Conservation (phyloP, 92 coral and sea anemone species). For the Pocillopora grandis region DNA sequence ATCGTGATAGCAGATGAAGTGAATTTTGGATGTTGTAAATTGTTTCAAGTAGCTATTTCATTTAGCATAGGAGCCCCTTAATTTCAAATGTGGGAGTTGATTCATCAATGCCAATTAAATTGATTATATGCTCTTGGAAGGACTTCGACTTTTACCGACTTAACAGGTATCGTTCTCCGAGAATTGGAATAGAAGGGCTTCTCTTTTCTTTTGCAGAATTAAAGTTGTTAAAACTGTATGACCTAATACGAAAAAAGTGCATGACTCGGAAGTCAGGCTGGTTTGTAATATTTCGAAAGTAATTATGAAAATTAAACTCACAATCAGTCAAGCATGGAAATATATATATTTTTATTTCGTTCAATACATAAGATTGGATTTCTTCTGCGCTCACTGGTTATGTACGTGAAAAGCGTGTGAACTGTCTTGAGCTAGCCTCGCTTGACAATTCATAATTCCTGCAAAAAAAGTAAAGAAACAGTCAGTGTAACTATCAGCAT, state of each 20-base stretch:
- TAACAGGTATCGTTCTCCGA: not conserved
- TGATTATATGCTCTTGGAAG: not conserved
- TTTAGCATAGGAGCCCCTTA: slow-evolving; percentile 49
- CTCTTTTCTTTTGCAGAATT: not conserved
- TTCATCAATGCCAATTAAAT: slow-evolving; percentile 59
- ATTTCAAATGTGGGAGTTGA: slow-evolving; percentile 66
- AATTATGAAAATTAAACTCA: not conserved
- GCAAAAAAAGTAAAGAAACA: not conserved
- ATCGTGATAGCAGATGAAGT: slow-evolving; percentile 46
- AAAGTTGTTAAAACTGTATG: not conserved
- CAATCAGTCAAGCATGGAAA: not conserved
- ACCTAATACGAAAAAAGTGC: not conserved
- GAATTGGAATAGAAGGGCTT: not conserved
- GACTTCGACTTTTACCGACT: not conserved
- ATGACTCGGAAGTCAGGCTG: not conserved
- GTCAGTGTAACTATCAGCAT: not conserved
- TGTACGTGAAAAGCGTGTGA: not conserved
- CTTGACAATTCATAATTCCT: not conserved
- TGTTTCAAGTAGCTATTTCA: slow-evolving; percentile 53
- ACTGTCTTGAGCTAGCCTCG: not conserved
- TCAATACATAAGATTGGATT: not conserved
- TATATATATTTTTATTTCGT: not conserved
- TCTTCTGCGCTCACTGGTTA: not conserved
- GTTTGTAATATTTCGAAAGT: not conserved
- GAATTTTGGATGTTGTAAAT: slow-evolving; percentile 55